Conservation (phyloP, 2,888 invertebrate species). For the Seladonia tumulorum region DNA sequence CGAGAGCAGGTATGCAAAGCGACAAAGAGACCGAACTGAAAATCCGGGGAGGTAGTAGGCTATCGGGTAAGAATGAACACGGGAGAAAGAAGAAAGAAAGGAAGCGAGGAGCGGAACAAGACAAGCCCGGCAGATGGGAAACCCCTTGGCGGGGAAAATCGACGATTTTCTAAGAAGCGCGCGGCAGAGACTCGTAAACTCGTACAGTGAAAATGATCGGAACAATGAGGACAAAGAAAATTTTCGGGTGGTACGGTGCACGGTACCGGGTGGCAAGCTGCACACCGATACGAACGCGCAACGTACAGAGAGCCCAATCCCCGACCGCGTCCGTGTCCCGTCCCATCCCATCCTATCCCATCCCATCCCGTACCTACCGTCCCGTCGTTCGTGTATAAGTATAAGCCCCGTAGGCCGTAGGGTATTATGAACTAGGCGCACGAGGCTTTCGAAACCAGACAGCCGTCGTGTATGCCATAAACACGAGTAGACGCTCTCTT, state of each 20-base stretch:
- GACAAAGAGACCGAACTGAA: slow-evolving; percentile 62
- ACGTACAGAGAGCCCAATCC: slow-evolving; percentile 44
- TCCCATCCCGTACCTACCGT: not conserved
- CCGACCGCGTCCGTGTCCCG: slow-evolving; percentile 10
- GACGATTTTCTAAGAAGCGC: slow-evolving; percentile 71
- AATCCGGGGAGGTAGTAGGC: slow-evolving; percentile 44
- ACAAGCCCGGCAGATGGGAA: slow-evolving; percentile 47
- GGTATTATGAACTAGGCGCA: slow-evolving; percentile 60
- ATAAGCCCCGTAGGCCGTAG: slow-evolving; percentile 46
- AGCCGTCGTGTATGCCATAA: slow-evolving; percentile 55
- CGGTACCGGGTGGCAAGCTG: slow-evolving; percentile 74
- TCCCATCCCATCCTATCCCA: not conserved
- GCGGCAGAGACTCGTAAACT: slow-evolving; percentile 43
- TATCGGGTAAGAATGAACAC: slow-evolving; percentile 23
- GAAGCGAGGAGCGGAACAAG: slow-evolving; percentile 16
- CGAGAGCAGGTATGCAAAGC: slow-evolving; percentile 65
- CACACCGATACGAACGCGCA: slow-evolving; percentile 49
- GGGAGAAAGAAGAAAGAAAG: slow-evolving; percentile 27
- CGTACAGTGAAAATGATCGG: slow-evolving; percentile 69
- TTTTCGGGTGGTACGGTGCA: slow-evolving; percentile 74
- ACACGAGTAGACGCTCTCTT: slow-evolving; percentile 47
- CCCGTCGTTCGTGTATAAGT: slow-evolving; percentile 46
- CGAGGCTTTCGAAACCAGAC: slow-evolving; percentile 52
- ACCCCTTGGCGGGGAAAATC: slow-evolving; percentile 61
- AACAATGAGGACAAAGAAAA: slow-evolving; percentile 80